phyloP scores from a whole-genome alignment of 1,140 invertebrate species.

The Drosophila willistoni region DNA sequence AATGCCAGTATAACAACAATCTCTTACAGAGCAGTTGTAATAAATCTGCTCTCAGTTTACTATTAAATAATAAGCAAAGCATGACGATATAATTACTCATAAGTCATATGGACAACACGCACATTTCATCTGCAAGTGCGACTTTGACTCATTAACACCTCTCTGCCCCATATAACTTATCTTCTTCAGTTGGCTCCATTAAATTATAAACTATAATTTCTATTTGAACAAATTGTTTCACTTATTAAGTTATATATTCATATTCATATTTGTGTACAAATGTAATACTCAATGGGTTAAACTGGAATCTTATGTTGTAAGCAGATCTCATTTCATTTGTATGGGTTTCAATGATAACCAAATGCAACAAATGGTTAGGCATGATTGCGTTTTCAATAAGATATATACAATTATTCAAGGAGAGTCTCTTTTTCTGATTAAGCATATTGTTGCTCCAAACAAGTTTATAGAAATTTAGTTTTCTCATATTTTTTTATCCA shows the following conservation, averaged over 20 bases:
- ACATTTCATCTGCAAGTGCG: background rate
- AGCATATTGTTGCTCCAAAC: too few relatives aligned
- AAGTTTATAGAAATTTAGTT: too few relatives aligned
- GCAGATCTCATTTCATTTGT: conserved; percentile 37
- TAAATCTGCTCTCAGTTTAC: background rate
- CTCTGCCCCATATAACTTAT: background rate
- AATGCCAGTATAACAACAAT: conserved; percentile 15
- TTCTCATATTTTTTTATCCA: too few relatives aligned
- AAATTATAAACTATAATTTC: too few relatives aligned
- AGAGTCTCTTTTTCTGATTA: background rate
- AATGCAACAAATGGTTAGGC: conserved; percentile 41
- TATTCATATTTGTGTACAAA: too few relatives aligned
- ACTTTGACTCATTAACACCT: background rate
- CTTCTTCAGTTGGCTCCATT: background rate
- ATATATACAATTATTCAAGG: background rate
- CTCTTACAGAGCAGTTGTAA: conserved; percentile 1
- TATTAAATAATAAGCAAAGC: conserved; percentile 14
- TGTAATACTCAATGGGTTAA: conserved; percentile 31
- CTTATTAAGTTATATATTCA: too few relatives aligned
- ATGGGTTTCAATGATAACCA: conserved; percentile 34
- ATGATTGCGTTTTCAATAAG: conserved; percentile 26
- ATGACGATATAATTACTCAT: background rate
- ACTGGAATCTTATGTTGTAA: conserved; percentile 20
- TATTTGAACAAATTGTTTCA: too few relatives aligned
- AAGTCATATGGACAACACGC: background rate